Conservation (phyloP, 1,140 invertebrate species). For the Stegodyphus dumicola region DNA sequence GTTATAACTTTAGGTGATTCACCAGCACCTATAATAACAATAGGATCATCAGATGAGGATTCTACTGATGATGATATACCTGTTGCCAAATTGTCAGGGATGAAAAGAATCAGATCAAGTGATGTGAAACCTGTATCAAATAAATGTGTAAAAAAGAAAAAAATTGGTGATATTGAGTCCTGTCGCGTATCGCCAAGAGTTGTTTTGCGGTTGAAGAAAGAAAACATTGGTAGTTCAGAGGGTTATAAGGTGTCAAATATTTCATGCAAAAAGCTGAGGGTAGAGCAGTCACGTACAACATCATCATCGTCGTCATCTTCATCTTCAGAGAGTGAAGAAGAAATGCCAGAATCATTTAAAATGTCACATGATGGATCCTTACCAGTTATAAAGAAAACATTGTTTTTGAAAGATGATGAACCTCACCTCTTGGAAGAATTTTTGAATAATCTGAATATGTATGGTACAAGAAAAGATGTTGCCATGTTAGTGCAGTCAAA, state of each 20-base stretch:
- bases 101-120: background rate
- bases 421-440: constrained; percentile 23
- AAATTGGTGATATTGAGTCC: background rate
- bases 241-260: constrained; percentile 44
- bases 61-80: constrained; percentile 52
- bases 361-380: background rate
- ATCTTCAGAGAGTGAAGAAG: constrained; percentile 6
- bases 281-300: background rate
- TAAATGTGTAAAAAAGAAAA: background rate
- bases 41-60: constrained; percentile 18
- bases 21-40: background rate
- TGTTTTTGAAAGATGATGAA: constrained; percentile 25
- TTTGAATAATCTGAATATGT: constrained; percentile 32
- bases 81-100: constrained; percentile 12
- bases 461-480: constrained; percentile 44
- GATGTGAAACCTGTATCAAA: background rate
- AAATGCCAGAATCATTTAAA: constrained; percentile 13
- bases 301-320: background rate
- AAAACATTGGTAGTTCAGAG: constrained; percentile 16
- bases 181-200: constrained; percentile 8
- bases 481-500: constrained; percentile 47
- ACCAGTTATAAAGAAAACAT: constrained; percentile 17
- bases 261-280: background rate
- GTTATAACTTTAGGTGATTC: background rate
- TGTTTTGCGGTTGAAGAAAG: constrained; percentile 33